Evolutionary conservation across 2,888 invertebrate genomes (phyloP).

Genomic region (Meloe dianella): DNA sequence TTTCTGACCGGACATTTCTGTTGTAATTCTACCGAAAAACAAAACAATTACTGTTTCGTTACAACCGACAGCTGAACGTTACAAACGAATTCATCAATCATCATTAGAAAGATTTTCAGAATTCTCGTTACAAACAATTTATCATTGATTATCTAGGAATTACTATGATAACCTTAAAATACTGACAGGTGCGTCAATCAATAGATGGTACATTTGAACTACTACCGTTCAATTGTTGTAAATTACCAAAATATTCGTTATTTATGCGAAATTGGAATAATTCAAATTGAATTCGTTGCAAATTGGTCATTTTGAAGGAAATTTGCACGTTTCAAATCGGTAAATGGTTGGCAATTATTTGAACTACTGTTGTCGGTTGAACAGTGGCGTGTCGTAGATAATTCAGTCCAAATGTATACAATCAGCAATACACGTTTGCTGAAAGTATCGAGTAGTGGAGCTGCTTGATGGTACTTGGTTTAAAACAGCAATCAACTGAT

Average conservation of each 20-base stretch:
- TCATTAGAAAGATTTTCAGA: background rate
- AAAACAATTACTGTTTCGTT: background rate
- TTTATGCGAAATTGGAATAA: background rate
- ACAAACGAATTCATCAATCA: background rate
- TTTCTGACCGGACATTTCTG: background rate
- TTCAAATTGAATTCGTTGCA: background rate
- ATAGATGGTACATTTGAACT: background rate
- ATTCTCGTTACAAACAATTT: background rate
- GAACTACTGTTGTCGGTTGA: background rate
- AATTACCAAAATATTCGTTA: background rate
- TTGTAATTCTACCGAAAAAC: too few species aligned
- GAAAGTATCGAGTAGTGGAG: too few species aligned
- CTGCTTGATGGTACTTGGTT: too few species aligned
- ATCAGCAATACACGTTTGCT: too few species aligned
- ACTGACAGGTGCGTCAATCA: background rate
- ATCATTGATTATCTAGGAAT: background rate
- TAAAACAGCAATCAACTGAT: too few species aligned
- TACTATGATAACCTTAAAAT: background rate
- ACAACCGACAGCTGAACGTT: background rate
- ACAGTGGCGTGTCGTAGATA: background rate
- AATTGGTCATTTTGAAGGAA: too few species aligned
- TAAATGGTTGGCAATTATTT: too few species aligned
- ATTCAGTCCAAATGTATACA: too few species aligned
- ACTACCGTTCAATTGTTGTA: too few species aligned
- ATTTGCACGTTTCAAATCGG: too few species aligned